Base-by-base conservation (phyloP, 2,888 invertebrate species). In the Acanthopleura granulata region DNA sequence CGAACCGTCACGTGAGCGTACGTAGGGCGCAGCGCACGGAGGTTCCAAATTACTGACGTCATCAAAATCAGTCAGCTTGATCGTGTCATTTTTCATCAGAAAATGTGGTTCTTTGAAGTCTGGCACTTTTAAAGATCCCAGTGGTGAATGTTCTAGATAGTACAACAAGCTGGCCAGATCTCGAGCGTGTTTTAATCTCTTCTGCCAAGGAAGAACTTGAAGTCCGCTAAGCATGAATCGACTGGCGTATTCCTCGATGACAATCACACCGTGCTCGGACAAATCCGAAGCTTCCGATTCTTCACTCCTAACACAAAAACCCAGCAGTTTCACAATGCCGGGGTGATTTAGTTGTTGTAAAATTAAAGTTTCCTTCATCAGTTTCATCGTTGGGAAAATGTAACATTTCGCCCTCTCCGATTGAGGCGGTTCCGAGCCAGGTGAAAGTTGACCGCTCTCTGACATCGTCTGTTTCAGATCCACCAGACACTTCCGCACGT, bases 281-380 rank as follows among this genome's bases (percentile, higher is more conserved):
- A 89, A 79, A 71, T 88, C 87, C 14, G 86, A 85, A 1, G 88
- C 85, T 72, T 87, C 87, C 16, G 85, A 85, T 76, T 88, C 88
- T 72, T 88, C 89, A 74, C 86, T 88, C 11, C 89, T 79, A 0
- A 87, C 85, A 78, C 89, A 89, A 74, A 85, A 89, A 14, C 89
- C 89, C 22, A 88, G 80, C 73, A 89, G 79, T 70, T 75, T 78
- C 18, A 85, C 82, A 18, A 89, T 82, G 62, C 87, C 86, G n/a
- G 82, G 85, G 75, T 88, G 88, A 57, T 81, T 74, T 4, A 89
- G 78, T 79, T 89, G 88, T 75, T 86, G 81, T 61, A 86, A 77
- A 25, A 89, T 72, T 27, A 89, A 77, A 62, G 89, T 87, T 76
- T 89, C 89, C 78, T 89, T 89, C 89, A 89, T 89, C 25, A 89